These are phyloP conservation scores for Willisornis vidua DNA, from an alignment of 2,113 vertebrate genomes.

Conservation along the genomic window DNA sequence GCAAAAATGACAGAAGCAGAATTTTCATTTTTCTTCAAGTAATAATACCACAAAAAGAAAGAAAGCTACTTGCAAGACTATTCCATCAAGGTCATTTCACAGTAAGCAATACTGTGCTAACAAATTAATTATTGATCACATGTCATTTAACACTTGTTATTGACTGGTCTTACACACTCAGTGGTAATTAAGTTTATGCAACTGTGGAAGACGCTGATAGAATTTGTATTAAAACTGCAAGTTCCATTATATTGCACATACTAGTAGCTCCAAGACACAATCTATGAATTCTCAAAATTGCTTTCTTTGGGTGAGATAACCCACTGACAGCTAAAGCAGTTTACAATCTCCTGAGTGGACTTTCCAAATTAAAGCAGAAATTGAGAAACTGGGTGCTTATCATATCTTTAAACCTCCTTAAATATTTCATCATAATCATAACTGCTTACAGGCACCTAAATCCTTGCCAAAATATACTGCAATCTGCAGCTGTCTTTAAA, in stretches of 20 bases:
- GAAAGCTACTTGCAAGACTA: background rate
- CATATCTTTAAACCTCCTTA: background rate
- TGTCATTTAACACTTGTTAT: constrained; percentile 61
- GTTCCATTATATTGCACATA: background rate
- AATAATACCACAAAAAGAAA: background rate
- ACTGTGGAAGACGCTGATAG: constrained; percentile 16
- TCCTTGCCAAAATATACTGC: background rate
- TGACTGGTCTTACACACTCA: constrained; percentile 33
- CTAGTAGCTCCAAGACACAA: background rate
- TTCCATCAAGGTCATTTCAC: constrained; percentile 36
- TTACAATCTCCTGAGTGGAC: background rate
- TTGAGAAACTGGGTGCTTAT: background rate
- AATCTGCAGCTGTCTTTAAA: background rate
- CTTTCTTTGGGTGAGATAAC: background rate
- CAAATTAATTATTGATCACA: constrained; percentile 65
- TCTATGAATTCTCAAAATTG: constrained; percentile 25
- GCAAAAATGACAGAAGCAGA: background rate
- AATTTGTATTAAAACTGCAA: constrained; percentile 39
- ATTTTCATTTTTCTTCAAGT: background rate
- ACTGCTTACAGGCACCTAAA: background rate
- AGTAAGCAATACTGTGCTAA: constrained; percentile 46
- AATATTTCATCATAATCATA: background rate
- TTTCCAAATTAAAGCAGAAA: constrained; percentile 24
- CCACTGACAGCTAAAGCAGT: background rate
- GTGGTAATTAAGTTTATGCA: constrained; percentile 63